These are phyloP conservation scores for Melanotaenia parkinsoni DNA, from an alignment of 2,797 vertebrate genomes.

Conservation along the genomic window DNA sequence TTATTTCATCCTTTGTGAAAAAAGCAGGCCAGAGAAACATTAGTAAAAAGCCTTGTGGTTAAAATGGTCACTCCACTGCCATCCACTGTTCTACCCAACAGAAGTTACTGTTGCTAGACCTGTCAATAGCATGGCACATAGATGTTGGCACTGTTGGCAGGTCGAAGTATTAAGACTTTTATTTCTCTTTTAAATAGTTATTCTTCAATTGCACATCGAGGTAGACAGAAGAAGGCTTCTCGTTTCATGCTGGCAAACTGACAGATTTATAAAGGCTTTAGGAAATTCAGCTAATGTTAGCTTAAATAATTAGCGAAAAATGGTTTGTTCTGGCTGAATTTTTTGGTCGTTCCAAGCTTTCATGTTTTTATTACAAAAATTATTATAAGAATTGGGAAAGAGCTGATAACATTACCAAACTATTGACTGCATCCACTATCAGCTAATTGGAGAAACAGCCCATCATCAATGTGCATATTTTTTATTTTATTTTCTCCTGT, in stretches of 20 bases:
- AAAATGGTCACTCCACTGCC: neutral
- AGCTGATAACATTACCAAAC: neutral
- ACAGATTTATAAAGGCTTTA: neutral
- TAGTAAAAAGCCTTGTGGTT: neutral
- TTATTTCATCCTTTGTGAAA: constrained; percentile 3
- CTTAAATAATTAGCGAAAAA: neutral
- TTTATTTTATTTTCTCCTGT: neutral
- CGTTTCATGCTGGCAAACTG: neutral
- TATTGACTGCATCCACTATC: neutral
- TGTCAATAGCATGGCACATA: constrained; percentile 7
- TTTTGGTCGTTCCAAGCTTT: neutral
- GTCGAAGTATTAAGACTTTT: neutral
- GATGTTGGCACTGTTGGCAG: neutral
- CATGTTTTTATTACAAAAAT: neutral
- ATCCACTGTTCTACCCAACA: neutral
- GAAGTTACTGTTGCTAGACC: neutral
- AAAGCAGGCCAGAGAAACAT: constrained; percentile 2
- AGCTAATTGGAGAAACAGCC: neutral
- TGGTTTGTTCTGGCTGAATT: neutral
- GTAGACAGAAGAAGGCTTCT: neutral
- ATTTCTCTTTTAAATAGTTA: neutral
- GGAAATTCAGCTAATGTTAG: neutral
- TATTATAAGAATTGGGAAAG: neutral
- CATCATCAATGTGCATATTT: neutral
- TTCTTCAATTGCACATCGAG: neutral